Conservation (phyloP, 2,113 vertebrate species). For the Bufo gargarizans region DNA sequence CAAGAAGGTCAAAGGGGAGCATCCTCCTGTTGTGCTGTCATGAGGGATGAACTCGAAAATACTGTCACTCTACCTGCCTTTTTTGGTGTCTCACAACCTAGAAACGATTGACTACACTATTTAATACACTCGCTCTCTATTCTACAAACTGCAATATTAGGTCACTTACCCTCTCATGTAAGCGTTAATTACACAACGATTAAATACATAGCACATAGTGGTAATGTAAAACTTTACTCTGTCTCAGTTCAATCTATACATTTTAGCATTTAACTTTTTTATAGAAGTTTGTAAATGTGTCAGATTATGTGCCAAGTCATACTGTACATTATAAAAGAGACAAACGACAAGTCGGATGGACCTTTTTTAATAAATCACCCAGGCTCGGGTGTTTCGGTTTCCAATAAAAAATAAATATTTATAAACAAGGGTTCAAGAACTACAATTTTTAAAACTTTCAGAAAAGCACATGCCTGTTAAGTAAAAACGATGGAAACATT, state of each 20-base stretch:
- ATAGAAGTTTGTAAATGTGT: not conserved
- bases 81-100: too few species aligned
- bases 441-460: constrained; percentile 64
- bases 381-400: constrained; percentile 65
- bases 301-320: not conserved
- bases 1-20: too few species aligned
- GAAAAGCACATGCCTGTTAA: constrained; percentile 65
- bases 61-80: too few species aligned
- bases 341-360: not conserved
- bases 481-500: constrained; percentile 62
- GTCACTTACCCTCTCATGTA: too few species aligned
- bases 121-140: too few species aligned
- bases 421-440: constrained; percentile 71
- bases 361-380: constrained; percentile 44
- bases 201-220: not conserved
- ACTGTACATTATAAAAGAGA: not conserved
- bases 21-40: too few species aligned
- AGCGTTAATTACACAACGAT: too few species aligned
- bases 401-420: constrained; percentile 82
- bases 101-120: too few species aligned
- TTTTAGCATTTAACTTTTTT: not conserved
- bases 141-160: too few species aligned
- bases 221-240: not conserved
- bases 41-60: too few species aligned
- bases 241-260: not conserved